Percentiles rank a stretch among this genome's conserved stretches.
These are phyloP conservation scores for Sorex araneus DNA, from an alignment of 2,113 vertebrate genomes.

Conservation along the genomic window DNA sequence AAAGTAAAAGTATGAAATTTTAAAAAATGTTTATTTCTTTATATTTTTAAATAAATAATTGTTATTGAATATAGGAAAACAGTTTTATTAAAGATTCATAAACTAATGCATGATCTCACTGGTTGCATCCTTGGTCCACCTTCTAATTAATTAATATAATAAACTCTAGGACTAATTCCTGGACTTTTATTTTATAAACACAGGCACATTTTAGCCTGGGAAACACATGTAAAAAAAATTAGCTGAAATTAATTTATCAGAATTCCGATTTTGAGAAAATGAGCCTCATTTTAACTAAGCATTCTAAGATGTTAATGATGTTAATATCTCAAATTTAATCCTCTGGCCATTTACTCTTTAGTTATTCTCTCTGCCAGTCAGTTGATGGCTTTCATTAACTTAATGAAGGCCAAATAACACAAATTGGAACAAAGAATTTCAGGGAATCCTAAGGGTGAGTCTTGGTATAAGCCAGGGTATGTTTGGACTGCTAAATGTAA, in stretches of 20 bases:
- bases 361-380: neutral
- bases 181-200: neutral
- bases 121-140: neutral
- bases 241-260: conserved; percentile 56
- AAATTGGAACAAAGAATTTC: neutral
- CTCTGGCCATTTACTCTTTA: conserved; percentile 12
- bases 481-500: neutral
- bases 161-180: neutral
- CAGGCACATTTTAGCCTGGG: neutral
- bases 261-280: conserved; percentile 44
- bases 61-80: conserved; percentile 3
- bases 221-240: neutral
- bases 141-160: neutral
- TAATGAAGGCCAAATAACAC: conserved; percentile 58
- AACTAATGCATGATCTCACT: neutral
- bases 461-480: neutral
- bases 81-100: neutral
- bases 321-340: neutral
- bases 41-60: neutral
- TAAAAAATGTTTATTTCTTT: neutral
- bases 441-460: conserved; percentile 15
- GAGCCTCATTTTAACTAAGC: conserved; percentile 17
- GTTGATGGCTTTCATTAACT: neutral
- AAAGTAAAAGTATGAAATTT: neutral
- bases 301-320: neutral